Conservation (phyloP, 2,113 vertebrate species). For the Perognathus longimembris region DNA sequence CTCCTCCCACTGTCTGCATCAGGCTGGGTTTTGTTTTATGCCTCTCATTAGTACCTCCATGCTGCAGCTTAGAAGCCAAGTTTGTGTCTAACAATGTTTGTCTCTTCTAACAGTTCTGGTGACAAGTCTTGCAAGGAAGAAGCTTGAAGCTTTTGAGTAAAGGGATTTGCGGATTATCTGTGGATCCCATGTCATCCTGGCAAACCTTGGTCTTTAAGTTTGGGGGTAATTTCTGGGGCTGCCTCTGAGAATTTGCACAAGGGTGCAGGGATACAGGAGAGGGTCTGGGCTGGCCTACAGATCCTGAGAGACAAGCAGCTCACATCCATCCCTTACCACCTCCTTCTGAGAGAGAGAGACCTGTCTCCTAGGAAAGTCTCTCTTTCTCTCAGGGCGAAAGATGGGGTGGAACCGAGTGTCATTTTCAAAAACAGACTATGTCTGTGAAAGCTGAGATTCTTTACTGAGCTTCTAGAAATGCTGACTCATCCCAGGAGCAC, state of each 20-base stretch:
- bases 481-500: not conserved
- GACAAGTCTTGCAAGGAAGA: slow-evolving; percentile 58
- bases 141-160: not conserved
- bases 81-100: slow-evolving; percentile 50
- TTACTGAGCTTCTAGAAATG: not conserved
- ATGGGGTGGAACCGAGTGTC: no score
- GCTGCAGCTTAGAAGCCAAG: slow-evolving; percentile 47
- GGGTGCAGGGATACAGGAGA: not conserved
- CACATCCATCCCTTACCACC: not conserved
- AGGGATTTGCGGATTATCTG: slow-evolving; percentile 25
- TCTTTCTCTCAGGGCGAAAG: no score
- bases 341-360: not conserved
- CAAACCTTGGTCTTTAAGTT: not conserved
- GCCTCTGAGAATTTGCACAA: not conserved
- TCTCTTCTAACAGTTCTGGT: slow-evolving; percentile 61
- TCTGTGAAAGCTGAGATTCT: not conserved
- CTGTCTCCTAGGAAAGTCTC: not conserved
- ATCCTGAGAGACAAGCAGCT: not conserved
- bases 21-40: slow-evolving; percentile 33
- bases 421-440: no score
- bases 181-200: not conserved
- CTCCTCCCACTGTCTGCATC: not conserved
- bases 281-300: not conserved
- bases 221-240: not conserved
- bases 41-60: slow-evolving; percentile 43